Evolutionary conservation across 2,888 invertebrate genomes (phyloP), one percentile per base, ranked within the genome.

Genomic region (Dryococelus australis): DNA sequence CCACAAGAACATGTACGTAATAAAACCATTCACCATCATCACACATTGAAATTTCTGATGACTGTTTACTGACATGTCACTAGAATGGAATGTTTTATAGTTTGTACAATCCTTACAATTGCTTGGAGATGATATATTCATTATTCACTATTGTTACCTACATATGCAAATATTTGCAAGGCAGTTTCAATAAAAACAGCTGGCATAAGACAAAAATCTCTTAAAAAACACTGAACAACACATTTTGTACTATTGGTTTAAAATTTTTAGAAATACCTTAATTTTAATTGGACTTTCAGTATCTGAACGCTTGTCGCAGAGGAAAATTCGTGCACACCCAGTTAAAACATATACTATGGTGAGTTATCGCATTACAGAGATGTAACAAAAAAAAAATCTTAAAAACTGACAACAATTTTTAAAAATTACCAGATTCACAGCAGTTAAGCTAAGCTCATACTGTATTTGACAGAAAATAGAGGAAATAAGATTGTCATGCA

Each of bases 181-280:
- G 65, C 65, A 65, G 65, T n/a, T 65, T 20, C 65, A 65, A 16
- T 65, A 65, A 10, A 65, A 65, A 65, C 65, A n/a, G 65, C 20
- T 65, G 65, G 65, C 65, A n/a, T 24, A 3, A 35, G 35, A 65
- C 65, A 65, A 65, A 65, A 65, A 65, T 65, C 65, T 65, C 65
- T 65, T 65, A 65, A 10, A 65, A 65, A 65, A 65, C 65, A 65
- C n/a, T 65, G 65, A 65, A 65, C 65, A 65, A 65, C 65, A 65
- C 65, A 65, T 65, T 65, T 65, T 65, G 65, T 65, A 65, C 65
- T 65, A 24, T 65, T 16, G 6, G 20, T 65, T 65, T n/a, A 24
- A 65, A 24, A 65, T 8, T 65, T 65, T 65, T n/a, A 65, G 8
- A 65, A n/a, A n/a, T 65, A 24, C n/a, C 3, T 65, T 65, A 24